Base-by-base conservation (phyloP, 2,888 invertebrate species). In the Blastobasis lacticolella region DNA sequence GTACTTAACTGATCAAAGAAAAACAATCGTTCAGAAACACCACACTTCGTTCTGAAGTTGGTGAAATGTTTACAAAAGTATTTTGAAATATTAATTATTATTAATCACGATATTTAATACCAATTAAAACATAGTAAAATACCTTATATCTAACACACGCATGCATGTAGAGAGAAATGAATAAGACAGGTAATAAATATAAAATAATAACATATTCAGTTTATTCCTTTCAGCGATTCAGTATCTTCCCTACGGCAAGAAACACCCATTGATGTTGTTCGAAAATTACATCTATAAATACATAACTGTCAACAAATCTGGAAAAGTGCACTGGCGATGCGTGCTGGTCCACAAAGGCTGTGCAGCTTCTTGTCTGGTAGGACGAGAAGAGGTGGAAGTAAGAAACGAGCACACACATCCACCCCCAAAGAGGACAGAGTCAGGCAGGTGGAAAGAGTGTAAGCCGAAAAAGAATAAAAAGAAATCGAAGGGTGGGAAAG, bases 241-340 rank as follows among this genome's bases (percentile, higher is more conserved):
- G 23, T 54, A 55, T 4, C 49, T 57, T n/a, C 56, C 56, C 0
- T 50, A 49, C 37, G 51, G 58, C 10, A 54, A 53, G 10, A 58
- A 58, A 40, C 51, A 58, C 40, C 56, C 56, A 5, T 37, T 58
- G 9, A 46, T 58, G 8, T 49, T 58, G 54, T 49, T 50, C 37
- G 48, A 55, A 36, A 49, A 48, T 6, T 49, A 58, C 48, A 57
- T 55, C 1, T 58, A 58, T 49, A 54, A 52, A 36, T 45, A 51
- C 7, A 49, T 48, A 38, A 45, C 48, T 8, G 53, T 55, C 38
- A 45, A 51, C 8, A 47, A 50, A 10, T 48, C 54, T 4, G 59
- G 57, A 6, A 49, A 46, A n/a, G 51, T 57, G 10, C 47, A 52
- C 1, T 62, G 60, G 60, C 46, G 55, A 23, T 62, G 61, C 45